Percentiles rank a stretch among this genome's conserved stretches.
These are phyloP conservation scores for Pseudomyrmex flavicornis DNA, from an alignment of 1,140 invertebrate species.

Conservation along the genomic window DNA sequence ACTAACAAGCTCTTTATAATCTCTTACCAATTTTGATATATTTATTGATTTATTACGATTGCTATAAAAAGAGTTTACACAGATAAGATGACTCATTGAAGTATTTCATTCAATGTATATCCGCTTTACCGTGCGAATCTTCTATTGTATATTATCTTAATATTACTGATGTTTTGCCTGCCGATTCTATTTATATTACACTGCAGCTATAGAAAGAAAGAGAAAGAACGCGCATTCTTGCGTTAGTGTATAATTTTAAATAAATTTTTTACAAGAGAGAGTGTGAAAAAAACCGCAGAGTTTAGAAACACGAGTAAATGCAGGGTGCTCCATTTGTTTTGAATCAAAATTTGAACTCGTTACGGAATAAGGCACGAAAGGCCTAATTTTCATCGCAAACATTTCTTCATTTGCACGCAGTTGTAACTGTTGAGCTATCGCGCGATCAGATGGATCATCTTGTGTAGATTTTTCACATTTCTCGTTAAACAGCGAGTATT, in stretches of 20 bases:
- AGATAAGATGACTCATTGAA: neutral
- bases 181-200: conserved; percentile 58
- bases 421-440: conserved; percentile 1
- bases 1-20: too few relatives aligned
- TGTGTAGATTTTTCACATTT: conserved; percentile 49
- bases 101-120: conserved; percentile 9
- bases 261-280: conserved; percentile 74
- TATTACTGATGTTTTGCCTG: conserved; percentile 67
- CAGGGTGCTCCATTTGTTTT: conserved; percentile 23
- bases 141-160: conserved; percentile 75
- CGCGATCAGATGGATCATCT: conserved; percentile 25
- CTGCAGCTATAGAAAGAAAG: conserved; percentile 7
- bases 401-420: neutral
- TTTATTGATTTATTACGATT: neutral
- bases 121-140: conserved; percentile 15
- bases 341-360: neutral
- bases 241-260: conserved; percentile 54
- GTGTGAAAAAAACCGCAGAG: conserved; percentile 65
- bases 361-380: conserved; percentile 29
- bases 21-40: neutral
- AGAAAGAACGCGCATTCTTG: conserved; percentile 46
- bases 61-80: conserved; percentile 12
- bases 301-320: conserved; percentile 40
- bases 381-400: conserved; percentile 28
- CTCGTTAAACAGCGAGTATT: conserved; percentile 34